Evolutionary conservation across 2,888 invertebrate species (phyloP).

Genomic region (Lottia gigantea): DNA sequence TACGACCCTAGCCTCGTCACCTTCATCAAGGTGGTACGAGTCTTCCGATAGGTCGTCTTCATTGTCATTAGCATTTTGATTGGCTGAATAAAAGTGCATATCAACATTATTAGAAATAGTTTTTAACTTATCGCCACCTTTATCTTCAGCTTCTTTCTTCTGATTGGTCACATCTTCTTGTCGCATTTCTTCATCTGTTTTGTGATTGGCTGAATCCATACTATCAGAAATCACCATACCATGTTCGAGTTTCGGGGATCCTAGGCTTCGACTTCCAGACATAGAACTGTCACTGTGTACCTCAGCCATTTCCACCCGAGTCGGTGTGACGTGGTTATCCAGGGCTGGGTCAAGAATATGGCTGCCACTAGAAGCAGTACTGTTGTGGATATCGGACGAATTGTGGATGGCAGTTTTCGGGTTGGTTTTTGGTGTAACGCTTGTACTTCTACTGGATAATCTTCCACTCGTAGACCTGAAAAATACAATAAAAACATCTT

Average conservation of each 20-base stretch:
- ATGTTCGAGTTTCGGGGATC: slow-evolving; percentile 58
- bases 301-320: slow-evolving; percentile 54
- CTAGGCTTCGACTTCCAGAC: slow-evolving; percentile 59
- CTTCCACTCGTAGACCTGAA: slow-evolving; percentile 64
- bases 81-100: slow-evolving; percentile 55
- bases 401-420: slow-evolving; percentile 62
- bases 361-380: slow-evolving; percentile 63
- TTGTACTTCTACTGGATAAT: slow-evolving; percentile 65
- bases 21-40: slow-evolving; percentile 21
- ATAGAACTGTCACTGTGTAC: slow-evolving; percentile 61
- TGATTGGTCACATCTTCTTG: slow-evolving; percentile 30
- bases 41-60: slow-evolving; percentile 47
- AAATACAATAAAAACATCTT: slow-evolving; percentile 19
- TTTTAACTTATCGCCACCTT: slow-evolving; percentile 44
- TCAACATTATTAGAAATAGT: slow-evolving; percentile 23
- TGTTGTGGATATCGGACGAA: slow-evolving; percentile 59
- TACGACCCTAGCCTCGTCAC: slow-evolving; percentile 17
- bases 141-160: slow-evolving; percentile 24
- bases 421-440: slow-evolving; percentile 63
- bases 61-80: slow-evolving; percentile 67
- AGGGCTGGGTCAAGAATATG: slow-evolving; percentile 56
- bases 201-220: slow-evolving; percentile 30
- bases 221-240: slow-evolving; percentile 34
- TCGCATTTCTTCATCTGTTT: slow-evolving; percentile 27
- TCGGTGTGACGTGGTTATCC: slow-evolving; percentile 34